Evolutionary conservation across 2,113 vertebrate species (phyloP).

Genomic region (Pelecanus crispus): DNA sequence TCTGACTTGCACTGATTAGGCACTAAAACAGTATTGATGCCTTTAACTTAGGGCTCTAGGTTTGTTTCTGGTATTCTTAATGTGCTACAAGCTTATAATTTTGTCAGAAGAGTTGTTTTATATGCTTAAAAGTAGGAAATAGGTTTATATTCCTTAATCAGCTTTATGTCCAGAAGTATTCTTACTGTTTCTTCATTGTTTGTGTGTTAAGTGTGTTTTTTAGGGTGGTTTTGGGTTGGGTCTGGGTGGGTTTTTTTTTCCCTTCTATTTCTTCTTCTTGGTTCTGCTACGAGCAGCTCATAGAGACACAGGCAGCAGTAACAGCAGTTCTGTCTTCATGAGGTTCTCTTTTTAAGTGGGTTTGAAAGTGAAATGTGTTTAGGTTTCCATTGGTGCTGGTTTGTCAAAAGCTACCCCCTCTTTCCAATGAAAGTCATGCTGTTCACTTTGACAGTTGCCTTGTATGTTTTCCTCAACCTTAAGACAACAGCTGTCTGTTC

Average conservation of each 20-base stretch:
- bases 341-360: not conserved
- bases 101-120: not conserved
- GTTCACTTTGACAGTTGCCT: not conserved
- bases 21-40: not conserved
- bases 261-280: not conserved
- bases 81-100: not conserved
- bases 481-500: not conserved
- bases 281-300: not conserved
- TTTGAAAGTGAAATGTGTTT: not conserved
- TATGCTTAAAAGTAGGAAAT: not conserved
- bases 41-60: not conserved
- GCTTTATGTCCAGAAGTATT: not conserved
- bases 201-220: not conserved
- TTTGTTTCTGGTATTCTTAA: not conserved
- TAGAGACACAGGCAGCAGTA: not conserved
- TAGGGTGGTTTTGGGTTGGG: not conserved
- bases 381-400: not conserved
- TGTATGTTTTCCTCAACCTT: not conserved
- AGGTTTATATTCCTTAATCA: not conserved
- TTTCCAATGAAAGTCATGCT: not conserved
- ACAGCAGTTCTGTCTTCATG: not conserved
- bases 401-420: not conserved
- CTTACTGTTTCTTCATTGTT: not conserved
- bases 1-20: not conserved
- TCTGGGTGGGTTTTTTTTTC: too few species aligned